Evolutionary conservation across 2,797 vertebrate species (phyloP).

Genomic region (Spondyliosoma cantharus): DNA sequence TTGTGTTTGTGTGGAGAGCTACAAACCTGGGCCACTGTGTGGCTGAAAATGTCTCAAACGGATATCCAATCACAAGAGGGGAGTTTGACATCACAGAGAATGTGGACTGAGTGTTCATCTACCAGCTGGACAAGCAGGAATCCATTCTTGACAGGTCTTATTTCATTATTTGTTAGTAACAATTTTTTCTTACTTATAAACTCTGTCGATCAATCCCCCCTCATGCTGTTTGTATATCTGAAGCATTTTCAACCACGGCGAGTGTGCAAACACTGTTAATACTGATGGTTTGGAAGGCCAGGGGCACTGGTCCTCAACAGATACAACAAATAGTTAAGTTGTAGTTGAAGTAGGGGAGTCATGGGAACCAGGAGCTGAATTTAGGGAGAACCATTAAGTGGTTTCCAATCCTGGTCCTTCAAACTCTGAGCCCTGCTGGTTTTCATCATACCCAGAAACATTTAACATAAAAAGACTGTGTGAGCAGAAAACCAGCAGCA

Average conservation of each 20-base stretch:
- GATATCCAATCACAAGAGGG: slow-evolving; percentile 40
- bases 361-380: slow-evolving; percentile 59
- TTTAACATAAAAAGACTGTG: slow-evolving; percentile 18
- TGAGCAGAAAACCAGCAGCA: slow-evolving; percentile 54
- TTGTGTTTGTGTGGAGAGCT: slow-evolving; percentile 44
- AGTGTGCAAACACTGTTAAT: slow-evolving; percentile 45
- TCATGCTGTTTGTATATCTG: slow-evolving; percentile 46
- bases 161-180: not conserved
- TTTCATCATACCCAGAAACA: slow-evolving; percentile 43
- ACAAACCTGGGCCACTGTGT: slow-evolving; percentile 39
- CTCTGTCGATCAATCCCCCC: slow-evolving; percentile 28
- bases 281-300: slow-evolving; percentile 56
- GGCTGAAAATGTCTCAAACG: slow-evolving; percentile 61
- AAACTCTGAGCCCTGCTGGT: slow-evolving; percentile 53
- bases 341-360: slow-evolving; percentile 49
- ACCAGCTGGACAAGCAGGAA: slow-evolving; percentile 22
- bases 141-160: slow-evolving; percentile 22
- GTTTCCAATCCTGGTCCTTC: slow-evolving; percentile 50
- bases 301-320: slow-evolving; percentile 46
- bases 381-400: slow-evolving; percentile 60
- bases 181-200: slow-evolving; percentile 12
- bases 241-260: slow-evolving; percentile 55
- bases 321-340: slow-evolving; percentile 52
- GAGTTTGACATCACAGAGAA: slow-evolving; percentile 34
- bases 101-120: slow-evolving; percentile 27